phyloP scores from a whole-genome alignment of 2,888 invertebrate genomes.

The Gisinianus flammeolus region DNA sequence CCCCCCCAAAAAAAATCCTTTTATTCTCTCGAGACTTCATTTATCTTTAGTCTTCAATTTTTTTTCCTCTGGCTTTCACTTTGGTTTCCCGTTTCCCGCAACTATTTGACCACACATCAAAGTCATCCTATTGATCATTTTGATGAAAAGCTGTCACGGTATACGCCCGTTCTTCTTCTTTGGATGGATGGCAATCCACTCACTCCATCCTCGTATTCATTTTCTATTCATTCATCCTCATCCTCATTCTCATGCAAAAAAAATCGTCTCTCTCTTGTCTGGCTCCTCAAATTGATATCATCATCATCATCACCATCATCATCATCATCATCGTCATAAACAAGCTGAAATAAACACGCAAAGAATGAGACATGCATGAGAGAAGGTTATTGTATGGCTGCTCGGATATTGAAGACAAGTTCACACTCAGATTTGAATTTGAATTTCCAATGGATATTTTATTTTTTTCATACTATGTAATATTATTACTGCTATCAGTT shows the following conservation, averaged over 20 bases:
- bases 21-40: conserved; percentile 17
- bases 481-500: no score
- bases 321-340: neutral
- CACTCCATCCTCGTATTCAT: neutral
- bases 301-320: neutral
- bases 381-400: no score
- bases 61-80: neutral
- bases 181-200: neutral
- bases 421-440: no score
- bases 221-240: neutral
- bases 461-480: no score
- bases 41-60: conserved; percentile 8
- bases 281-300: no score
- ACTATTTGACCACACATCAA: neutral
- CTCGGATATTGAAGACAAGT: no score
- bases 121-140: conserved; percentile 21
- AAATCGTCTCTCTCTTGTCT: no score
- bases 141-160: neutral
- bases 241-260: no score
- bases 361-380: no score
- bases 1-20: neutral
- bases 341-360: no score
- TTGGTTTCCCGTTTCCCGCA: no score
- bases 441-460: no score
- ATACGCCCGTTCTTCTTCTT: neutral